phyloP scores from a whole-genome alignment of 2,888 invertebrate genomes.

The Drosophila parthenogenetica region DNA sequence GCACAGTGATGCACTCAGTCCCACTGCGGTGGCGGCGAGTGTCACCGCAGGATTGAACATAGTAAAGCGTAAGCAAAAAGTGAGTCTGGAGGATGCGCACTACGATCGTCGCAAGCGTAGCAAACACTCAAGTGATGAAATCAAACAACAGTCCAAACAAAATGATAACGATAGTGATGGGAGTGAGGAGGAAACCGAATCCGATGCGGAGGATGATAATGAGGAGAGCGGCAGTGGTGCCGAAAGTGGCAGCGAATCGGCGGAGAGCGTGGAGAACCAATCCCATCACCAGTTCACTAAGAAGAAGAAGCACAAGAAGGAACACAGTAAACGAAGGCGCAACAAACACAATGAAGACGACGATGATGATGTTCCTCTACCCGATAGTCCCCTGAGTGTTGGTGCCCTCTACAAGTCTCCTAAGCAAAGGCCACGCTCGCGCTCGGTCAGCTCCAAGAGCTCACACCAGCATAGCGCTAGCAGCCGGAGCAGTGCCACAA shows the following conservation, averaged over 20 bases:
- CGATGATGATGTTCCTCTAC: slow-evolving; percentile 85
- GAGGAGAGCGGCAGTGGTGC: slow-evolving; percentile 57
- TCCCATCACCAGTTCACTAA: slow-evolving; percentile 28
- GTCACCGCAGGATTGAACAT: slow-evolving; percentile 82
- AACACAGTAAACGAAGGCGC: slow-evolving; percentile 62
- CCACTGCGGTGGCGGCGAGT: slow-evolving; percentile 81
- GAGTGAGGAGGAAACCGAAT: slow-evolving; percentile 52
- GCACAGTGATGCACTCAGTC: slow-evolving; percentile 77
- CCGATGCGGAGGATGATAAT: slow-evolving; percentile 47
- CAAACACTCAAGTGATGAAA: slow-evolving; percentile 71
- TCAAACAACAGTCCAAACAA: slow-evolving; percentile 59
- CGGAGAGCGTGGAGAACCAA: slow-evolving; percentile 59
- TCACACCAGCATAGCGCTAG: slow-evolving; percentile 49
- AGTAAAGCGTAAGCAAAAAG: slow-evolving; percentile 70
- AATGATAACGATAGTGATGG: slow-evolving; percentile 46
- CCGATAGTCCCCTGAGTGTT: slow-evolving; percentile 86
- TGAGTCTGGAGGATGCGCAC: slow-evolving; percentile 42
- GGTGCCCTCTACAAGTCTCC: slow-evolving; percentile 86
- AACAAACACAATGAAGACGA: slow-evolving; percentile 72
- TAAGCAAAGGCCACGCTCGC: slow-evolving; percentile 53
- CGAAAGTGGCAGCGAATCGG: slow-evolving; percentile 51
- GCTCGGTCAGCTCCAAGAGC: slow-evolving; percentile 67
- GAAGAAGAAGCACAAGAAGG: slow-evolving; percentile 32
- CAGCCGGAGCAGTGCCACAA: slow-evolving; percentile 51
- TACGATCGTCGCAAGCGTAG: slow-evolving; percentile 71